Conservation (phyloP, 2,113 vertebrate genomes). For the Burhinus oedicnemus region DNA sequence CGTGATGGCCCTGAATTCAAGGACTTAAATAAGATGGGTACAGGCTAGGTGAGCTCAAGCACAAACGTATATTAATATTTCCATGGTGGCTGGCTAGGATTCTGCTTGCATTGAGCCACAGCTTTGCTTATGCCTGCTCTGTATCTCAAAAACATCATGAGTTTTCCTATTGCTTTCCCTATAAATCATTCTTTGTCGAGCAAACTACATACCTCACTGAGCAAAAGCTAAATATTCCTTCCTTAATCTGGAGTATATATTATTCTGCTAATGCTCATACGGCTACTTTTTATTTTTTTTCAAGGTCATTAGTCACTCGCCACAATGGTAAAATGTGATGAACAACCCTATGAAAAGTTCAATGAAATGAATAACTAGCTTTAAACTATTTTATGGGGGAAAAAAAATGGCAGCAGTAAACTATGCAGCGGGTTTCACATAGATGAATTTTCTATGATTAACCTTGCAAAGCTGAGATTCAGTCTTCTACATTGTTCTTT, state of each 20-base stretch:
- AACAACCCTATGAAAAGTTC: conserved; percentile 47
- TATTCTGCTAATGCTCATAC: conserved; percentile 37
- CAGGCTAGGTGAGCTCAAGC: background rate
- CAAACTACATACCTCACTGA: conserved; percentile 32
- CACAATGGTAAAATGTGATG: conserved; percentile 48
- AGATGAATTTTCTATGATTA: background rate
- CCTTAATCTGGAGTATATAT: conserved; percentile 45
- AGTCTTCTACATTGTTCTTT: background rate
- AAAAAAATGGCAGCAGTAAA: background rate
- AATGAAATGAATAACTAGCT: conserved; percentile 58
- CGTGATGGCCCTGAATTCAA: background rate
- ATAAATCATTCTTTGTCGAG: conserved; percentile 30
- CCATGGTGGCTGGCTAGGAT: background rate
- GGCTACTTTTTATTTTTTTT: conserved; percentile 41
- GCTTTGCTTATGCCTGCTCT: background rate
- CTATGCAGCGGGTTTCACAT: background rate
- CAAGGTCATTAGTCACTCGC: conserved; percentile 51
- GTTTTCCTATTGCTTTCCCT: conserved; percentile 32
- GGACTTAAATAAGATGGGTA: background rate
- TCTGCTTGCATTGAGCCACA: background rate
- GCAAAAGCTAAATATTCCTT: conserved; percentile 25
- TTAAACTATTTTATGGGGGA: conserved; percentile 13
- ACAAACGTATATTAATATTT: background rate
- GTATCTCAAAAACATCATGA: background rate
- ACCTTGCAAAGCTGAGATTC: background rate